A percentile compares a stretch with the other conserved stretches of the same genome.
phyloP scores from a whole-genome alignment of 1,140 invertebrate genomes.

The Solen grandis region DNA sequence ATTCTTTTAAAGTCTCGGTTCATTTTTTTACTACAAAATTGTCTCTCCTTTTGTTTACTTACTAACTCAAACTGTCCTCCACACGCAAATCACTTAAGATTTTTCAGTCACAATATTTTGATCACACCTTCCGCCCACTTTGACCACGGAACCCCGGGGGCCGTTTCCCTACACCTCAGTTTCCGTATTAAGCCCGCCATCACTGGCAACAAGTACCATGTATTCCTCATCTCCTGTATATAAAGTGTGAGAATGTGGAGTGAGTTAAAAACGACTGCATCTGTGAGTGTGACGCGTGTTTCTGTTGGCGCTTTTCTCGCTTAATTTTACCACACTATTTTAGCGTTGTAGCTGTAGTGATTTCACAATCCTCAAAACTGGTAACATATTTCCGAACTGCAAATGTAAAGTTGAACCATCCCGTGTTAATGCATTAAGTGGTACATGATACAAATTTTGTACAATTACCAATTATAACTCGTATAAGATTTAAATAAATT shows the following conservation, averaged over 20 bases:
- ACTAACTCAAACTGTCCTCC: neutral
- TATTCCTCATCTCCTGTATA: slow-evolving; percentile 9
- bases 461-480: neutral
- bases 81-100: neutral
- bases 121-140: neutral
- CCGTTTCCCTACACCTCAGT: neutral
- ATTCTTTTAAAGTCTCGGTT: too few relatives aligned
- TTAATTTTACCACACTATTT: slow-evolving; percentile 7
- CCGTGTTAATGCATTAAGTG: slow-evolving; percentile 4
- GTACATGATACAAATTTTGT: neutral
- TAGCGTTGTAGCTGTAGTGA: slow-evolving; percentile 21
- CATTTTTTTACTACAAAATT: too few relatives aligned
- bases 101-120: slow-evolving; percentile 3
- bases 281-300: neutral
- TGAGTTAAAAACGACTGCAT: neutral
- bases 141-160: too few relatives aligned
- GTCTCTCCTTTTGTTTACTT: neutral
- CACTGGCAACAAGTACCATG: neutral
- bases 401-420: slow-evolving; percentile 31
- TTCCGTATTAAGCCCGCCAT: neutral
- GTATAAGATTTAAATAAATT: neutral
- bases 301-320: slow-evolving; percentile 28
- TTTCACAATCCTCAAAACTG: neutral
- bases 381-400: slow-evolving; percentile 56
- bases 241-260: slow-evolving; percentile 1